Conservation (phyloP, 2,888 invertebrate species). For the Ceriagrion tenellum region DNA sequence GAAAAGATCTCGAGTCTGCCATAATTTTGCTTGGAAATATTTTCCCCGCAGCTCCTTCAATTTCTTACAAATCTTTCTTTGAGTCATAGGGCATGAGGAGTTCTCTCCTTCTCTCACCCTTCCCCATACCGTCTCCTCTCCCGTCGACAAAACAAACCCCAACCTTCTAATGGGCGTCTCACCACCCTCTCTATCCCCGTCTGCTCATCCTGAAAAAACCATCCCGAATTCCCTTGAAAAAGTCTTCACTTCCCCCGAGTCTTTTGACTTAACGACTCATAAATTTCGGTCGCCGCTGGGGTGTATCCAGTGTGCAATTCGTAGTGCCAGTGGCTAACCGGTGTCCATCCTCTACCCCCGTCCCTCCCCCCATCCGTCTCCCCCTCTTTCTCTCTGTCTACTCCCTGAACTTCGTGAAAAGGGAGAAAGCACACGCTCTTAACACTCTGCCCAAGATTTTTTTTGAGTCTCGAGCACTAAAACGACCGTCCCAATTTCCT, state of each 20-base stretch:
- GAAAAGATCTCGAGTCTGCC: no score
- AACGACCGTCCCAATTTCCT: conserved; percentile 11
- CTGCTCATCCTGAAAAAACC: background rate
- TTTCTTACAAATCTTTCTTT: no score
- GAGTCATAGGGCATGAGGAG: no score
- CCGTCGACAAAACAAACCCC: background rate
- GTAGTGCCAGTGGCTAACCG: conserved; percentile 33
- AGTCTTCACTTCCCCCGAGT: conserved; percentile 48
- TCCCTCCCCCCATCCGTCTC: background rate
- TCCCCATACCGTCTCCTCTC: background rate
- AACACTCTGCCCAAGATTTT: background rate
- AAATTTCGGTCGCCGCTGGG: conserved; percentile 18
- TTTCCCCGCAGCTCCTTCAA: no score
- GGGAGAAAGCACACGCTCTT: conserved; percentile 35
- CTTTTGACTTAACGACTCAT: conserved; percentile 59
- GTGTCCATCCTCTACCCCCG: background rate
- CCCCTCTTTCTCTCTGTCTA: background rate
- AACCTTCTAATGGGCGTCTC: background rate
- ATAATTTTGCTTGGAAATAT: no score
- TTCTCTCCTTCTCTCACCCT: background rate
- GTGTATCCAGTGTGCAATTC: conserved; percentile 2
- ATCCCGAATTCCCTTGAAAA: conserved; percentile 27
- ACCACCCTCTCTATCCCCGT: background rate
- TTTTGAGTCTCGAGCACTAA: background rate
- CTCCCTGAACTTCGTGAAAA: background rate